Evolutionary conservation across 2,888 invertebrate species (phyloP).

Genomic region (Homarus gammarus): DNA sequence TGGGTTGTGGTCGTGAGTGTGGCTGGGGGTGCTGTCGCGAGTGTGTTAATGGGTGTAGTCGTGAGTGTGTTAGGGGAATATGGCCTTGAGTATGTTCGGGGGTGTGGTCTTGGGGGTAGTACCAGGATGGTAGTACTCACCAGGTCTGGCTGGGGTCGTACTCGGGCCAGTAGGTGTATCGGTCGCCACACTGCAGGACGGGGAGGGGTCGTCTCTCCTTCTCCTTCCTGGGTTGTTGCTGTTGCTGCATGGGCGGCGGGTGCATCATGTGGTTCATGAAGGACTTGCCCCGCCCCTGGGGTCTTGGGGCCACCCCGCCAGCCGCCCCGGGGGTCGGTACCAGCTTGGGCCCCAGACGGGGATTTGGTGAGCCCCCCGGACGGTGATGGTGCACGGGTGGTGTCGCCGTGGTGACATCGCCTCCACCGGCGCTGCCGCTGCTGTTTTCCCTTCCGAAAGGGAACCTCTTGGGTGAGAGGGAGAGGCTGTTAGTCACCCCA

Average conservation of each 20-base stretch:
- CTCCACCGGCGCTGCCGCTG: slow-evolving; percentile 77
- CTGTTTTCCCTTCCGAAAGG: slow-evolving; percentile 86
- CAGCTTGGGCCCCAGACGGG: slow-evolving; percentile 68
- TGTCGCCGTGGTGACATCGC: slow-evolving; percentile 18
- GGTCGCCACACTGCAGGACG: slow-evolving; percentile 73
- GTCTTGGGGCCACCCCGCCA: slow-evolving; percentile 43
- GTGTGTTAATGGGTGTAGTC: not conserved
- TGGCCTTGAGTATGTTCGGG: not conserved
- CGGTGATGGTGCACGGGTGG: slow-evolving; percentile 14
- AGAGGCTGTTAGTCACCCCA: slow-evolving; percentile 90
- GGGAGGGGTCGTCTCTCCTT: slow-evolving; percentile 69
- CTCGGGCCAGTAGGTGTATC: slow-evolving; percentile 75
- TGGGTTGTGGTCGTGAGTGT: not conserved
- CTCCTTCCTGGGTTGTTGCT: slow-evolving; percentile 57
- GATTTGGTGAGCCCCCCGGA: slow-evolving; percentile 48
- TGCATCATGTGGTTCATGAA: slow-evolving; percentile 64
- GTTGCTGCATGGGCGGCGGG: slow-evolving; percentile 45
- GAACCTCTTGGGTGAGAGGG: slow-evolving; percentile 87
- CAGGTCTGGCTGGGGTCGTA: slow-evolving; percentile 74
- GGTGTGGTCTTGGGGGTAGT: not conserved
- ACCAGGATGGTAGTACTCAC: slow-evolving; percentile 42
- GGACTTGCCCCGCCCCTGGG: slow-evolving; percentile 56
- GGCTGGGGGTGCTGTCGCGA: not conserved
- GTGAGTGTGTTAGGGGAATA: not conserved
- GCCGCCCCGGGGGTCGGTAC: slow-evolving; percentile 71